A percentile compares a stretch with the other conserved stretches of the same genome.
These are phyloP conservation scores for Opisthocomus hoazin DNA, from an alignment of 2,113 vertebrate species.

Conservation along the genomic window DNA sequence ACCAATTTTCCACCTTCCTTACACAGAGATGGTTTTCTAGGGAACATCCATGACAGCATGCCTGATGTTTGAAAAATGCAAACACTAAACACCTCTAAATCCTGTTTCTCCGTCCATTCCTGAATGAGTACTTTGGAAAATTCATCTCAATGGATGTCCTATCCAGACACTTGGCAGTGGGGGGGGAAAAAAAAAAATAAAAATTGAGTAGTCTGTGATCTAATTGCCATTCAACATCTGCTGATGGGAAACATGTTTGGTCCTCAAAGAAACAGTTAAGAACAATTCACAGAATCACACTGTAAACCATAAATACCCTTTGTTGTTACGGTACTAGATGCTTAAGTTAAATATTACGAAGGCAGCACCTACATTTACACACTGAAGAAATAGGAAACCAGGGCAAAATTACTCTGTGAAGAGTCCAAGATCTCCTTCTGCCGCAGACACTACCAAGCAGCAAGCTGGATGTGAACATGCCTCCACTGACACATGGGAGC, in stretches of 20 bases:
- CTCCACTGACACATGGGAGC: background rate
- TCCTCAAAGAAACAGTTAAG: background rate
- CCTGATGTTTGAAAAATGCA: background rate
- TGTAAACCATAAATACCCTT: background rate
- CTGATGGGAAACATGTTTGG: background rate
- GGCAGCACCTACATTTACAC: background rate
- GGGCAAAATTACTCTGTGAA: background rate
- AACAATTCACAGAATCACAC: background rate
- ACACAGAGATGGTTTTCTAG: background rate
- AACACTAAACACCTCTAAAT: background rate
- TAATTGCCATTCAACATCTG: background rate
- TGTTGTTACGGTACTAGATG: background rate
- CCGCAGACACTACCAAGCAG: background rate
- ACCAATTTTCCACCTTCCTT: background rate
- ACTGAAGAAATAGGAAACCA: background rate
- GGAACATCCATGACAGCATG: background rate
- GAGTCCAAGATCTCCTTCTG: background rate
- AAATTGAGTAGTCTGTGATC: background rate
- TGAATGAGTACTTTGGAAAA: background rate
- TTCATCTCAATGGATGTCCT: background rate
- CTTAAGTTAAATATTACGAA: background rate
- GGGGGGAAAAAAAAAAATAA: background rate
- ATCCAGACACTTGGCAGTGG: background rate
- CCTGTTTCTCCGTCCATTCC: background rate
- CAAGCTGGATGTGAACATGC: background rate